Conservation (phyloP, 2,888 invertebrate species). For the Parnassius orleans region DNA sequence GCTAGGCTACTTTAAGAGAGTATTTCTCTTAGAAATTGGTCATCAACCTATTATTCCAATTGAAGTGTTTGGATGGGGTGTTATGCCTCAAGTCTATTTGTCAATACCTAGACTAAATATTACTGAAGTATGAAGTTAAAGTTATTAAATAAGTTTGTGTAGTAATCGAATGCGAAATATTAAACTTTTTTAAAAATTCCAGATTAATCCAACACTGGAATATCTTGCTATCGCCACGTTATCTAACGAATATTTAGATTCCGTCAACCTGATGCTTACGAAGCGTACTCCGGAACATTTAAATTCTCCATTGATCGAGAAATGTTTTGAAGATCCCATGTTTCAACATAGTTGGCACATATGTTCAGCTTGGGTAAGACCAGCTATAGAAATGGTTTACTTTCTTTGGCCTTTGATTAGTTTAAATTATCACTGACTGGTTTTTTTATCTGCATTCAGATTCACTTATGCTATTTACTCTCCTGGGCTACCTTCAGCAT, state of each 20-base stretch:
- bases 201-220: slow-evolving; percentile 59
- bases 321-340: slow-evolving; percentile 63
- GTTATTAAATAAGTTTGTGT: not conserved
- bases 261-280: slow-evolving; percentile 56
- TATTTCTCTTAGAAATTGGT: slow-evolving; percentile 75
- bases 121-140: not conserved
- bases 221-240: slow-evolving; percentile 73
- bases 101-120: slow-evolving; percentile 64
- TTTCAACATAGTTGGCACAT: slow-evolving; percentile 59
- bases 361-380: slow-evolving; percentile 34
- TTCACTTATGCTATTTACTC: no score
- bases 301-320: slow-evolving; percentile 59
- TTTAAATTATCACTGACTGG: no score
- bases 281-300: slow-evolving; percentile 48
- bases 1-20: slow-evolving; percentile 75
- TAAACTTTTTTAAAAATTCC: slow-evolving; percentile 26
- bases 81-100: slow-evolving; percentile 81
- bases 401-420: no score
- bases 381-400: slow-evolving; percentile 1
- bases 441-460: no score
- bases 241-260: slow-evolving; percentile 62
- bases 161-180: not conserved
- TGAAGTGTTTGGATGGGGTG: slow-evolving; percentile 79
- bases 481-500: no score
- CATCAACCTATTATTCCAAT: slow-evolving; percentile 77